phyloP scores from a whole-genome alignment of 2,797 vertebrate genomes.

The Lutjanus argentimaculatus region DNA sequence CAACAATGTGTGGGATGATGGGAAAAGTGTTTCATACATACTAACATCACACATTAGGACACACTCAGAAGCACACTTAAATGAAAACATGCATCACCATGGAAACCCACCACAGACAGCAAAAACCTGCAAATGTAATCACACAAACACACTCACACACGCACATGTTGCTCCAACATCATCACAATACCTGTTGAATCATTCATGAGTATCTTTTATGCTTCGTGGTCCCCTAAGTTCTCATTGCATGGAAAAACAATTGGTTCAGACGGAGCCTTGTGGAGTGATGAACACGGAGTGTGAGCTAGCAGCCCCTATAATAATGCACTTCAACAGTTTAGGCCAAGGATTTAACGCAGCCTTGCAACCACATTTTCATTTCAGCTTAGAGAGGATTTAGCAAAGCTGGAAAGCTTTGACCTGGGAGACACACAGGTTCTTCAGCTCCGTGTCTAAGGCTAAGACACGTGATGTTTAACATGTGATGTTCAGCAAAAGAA shows the following conservation, averaged over 20 bases:
- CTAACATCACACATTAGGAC: constrained; percentile 17
- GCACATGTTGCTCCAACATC: constrained; percentile 8
- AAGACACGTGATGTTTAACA: constrained; percentile 20
- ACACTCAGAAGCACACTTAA: not conserved
- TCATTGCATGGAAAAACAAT: constrained; percentile 6
- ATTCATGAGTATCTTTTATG: constrained; percentile 40
- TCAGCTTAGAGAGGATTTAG: constrained; percentile 45
- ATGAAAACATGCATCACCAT: not conserved
- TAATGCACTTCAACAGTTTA: constrained; percentile 68
- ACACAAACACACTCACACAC: constrained; percentile 3
- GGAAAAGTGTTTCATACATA: constrained; percentile 16
- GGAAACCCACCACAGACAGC: constrained; percentile 6
- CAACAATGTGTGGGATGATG: constrained; percentile 6
- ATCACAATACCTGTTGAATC: constrained; percentile 20
- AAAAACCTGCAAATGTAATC: constrained; percentile 4
- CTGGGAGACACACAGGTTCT: constrained; percentile 24
- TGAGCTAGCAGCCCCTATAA: constrained; percentile 48
- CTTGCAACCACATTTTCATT: constrained; percentile 28
- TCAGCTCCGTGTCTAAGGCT: constrained; percentile 22
- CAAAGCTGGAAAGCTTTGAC: constrained; percentile 35
- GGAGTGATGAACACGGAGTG: constrained; percentile 17
- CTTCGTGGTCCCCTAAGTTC: not conserved
- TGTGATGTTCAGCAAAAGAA: constrained; percentile 33
- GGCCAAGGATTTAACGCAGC: constrained; percentile 42
- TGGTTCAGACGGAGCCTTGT: not conserved